These are phyloP conservation scores for Schizaphis graminum DNA, from an alignment of 2,888 invertebrate species.

Conservation along the genomic window DNA sequence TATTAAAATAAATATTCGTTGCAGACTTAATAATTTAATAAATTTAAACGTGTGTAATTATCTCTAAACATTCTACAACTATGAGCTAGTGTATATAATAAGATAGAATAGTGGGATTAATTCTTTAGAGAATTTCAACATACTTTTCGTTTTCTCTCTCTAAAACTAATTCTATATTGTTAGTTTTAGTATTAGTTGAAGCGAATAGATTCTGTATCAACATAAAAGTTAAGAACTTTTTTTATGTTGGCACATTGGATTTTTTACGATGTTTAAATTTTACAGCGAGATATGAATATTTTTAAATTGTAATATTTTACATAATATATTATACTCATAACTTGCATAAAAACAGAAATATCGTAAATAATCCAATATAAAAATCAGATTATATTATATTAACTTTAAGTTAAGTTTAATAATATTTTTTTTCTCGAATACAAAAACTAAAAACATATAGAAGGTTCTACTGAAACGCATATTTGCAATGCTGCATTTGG, in stretches of 20 bases:
- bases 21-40: background rate
- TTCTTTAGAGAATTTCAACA: background rate
- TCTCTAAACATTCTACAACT: background rate
- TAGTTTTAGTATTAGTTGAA: background rate
- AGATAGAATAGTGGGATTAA: background rate
- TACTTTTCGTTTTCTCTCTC: background rate
- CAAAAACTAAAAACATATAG: background rate
- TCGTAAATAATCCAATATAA: background rate
- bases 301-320: background rate
- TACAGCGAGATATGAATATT: background rate
- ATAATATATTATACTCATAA: background rate
- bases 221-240: background rate
- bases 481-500: background rate
- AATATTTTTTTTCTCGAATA: background rate
- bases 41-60: background rate
- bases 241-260: background rate
- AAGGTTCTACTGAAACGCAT: background rate
- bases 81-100: background rate
- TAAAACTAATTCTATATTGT: background rate
- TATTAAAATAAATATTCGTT: background rate
- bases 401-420: background rate
- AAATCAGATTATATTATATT: background rate
- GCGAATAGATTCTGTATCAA: background rate
- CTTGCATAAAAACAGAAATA: background rate
- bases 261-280: background rate